Evolutionary conservation across 23 tunicate species (phyloP), one percentile per base, ranked within the genome.

Genomic region (Styela plicata): DNA sequence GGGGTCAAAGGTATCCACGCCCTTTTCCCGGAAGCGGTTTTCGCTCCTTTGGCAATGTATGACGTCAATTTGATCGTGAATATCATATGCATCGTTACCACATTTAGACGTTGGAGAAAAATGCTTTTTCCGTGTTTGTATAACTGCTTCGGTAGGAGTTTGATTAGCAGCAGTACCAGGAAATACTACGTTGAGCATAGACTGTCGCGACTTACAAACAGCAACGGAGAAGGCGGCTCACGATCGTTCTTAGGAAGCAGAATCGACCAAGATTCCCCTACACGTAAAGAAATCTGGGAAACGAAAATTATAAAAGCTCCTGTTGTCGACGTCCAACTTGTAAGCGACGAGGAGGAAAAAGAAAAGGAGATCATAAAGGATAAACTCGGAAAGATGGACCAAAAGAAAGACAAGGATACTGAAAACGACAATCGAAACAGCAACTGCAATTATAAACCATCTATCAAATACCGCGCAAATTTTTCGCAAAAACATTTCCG

Each of bases 41-140:
- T 91, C 64, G 97, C 97, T 0, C 97, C 86, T 20, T 61, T 91
- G 36, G 90, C 86, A 18, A 91, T 91, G 97, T 91, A 91, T 44
- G 97, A 91, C 78, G 36, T 91, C 35, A 91, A 91, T 64, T 64
- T 91, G 29, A 82, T 91, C 52, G 62, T 91, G 31, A 91, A 91
- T 36, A 78, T 91, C 3, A 1, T 91, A 30, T 86, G 97, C 73
- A 86, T 91, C 53, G 73, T 91, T 5, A 69, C 79, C 74, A 91
- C 97, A 31, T 91, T 91, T 70, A 80, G 97, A 2, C 68, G 86
- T 2, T 86, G 90, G 89, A 78, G 89, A 36, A 83, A 75, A 26
- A 91, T 91, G 97, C 87, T 91, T 24, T 91, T 91, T 70, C 97
- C 97, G 22, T 91, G 90, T 82, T 78, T 86, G 52, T 91, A 91